Conservation (phyloP, 2,797 vertebrate genomes). For the Syngnathus rostellatus region DNA sequence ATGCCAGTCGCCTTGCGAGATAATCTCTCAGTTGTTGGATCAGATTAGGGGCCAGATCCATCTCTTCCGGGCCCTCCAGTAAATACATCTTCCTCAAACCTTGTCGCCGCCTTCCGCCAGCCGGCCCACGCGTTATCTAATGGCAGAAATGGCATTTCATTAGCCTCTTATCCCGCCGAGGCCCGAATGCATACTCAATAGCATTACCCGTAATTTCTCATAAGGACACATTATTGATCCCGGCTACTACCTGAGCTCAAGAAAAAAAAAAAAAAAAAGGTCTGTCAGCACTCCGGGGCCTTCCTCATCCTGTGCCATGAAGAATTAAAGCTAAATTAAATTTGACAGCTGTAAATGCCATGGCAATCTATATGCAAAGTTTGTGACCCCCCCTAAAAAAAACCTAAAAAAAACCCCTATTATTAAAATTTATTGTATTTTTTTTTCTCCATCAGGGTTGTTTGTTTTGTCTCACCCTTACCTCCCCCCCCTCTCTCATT, state of each 20-base stretch:
- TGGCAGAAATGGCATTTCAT: slow-evolving; percentile 96
- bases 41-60: slow-evolving; percentile 76
- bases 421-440: slow-evolving; percentile 79
- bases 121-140: slow-evolving; percentile 78
- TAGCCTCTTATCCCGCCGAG: slow-evolving; percentile 88
- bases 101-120: slow-evolving; percentile 47
- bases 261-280: slow-evolving; percentile 78
- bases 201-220: slow-evolving; percentile 95
- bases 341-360: slow-evolving; percentile 98
- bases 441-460: slow-evolving; percentile 43
- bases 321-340: slow-evolving; percentile 99
- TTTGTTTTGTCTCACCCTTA: slow-evolving; percentile 72
- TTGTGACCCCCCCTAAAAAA: slow-evolving; percentile 14
- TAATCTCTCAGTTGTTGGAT: slow-evolving; percentile 45
- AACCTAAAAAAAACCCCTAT: slow-evolving; percentile 62
- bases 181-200: slow-evolving; percentile 91
- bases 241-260: slow-evolving; percentile 82
- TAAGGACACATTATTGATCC: slow-evolving; percentile 98
- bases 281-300: slow-evolving; percentile 80
- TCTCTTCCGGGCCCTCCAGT: slow-evolving; percentile 74
- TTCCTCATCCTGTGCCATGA: slow-evolving; percentile 81
- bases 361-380: slow-evolving; percentile 98
- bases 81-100: slow-evolving; percentile 77
- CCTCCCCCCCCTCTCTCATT: neutral
- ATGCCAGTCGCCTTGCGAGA: slow-evolving; percentile 29